These are phyloP conservation scores for Anabacerthia variegaticeps DNA, from an alignment of 2,797 vertebrate genomes.

Conservation along the genomic window DNA sequence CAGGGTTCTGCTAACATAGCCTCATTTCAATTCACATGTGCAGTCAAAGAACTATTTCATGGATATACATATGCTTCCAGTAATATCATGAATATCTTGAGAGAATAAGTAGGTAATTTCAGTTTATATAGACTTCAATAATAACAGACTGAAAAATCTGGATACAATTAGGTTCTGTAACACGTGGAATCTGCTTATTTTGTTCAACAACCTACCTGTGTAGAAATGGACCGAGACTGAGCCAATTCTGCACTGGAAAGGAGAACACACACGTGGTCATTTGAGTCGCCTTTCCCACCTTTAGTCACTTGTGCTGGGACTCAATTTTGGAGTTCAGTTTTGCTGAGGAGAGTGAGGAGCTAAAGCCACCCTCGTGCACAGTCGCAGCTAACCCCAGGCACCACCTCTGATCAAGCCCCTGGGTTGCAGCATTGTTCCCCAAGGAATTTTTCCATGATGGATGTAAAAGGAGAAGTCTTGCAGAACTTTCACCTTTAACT, in stretches of 20 bases:
- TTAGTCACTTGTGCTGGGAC: background rate
- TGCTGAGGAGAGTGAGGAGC: background rate
- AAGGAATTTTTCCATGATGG: no score
- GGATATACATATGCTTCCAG: accelerated
- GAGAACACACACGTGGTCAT: background rate
- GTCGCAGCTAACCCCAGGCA: background rate
- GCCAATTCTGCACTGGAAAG: background rate
- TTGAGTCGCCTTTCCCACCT: background rate
- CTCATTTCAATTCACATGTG: background rate
- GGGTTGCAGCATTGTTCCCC: background rate
- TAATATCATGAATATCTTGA: accelerated
- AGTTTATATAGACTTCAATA: background rate
- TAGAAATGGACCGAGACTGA: accelerated
- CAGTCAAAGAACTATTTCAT: background rate
- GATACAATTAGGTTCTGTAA: background rate
- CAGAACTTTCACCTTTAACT: background rate
- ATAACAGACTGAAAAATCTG: background rate
- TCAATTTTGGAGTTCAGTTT: background rate
- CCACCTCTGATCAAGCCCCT: background rate
- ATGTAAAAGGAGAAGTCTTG: background rate
- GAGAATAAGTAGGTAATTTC: background rate
- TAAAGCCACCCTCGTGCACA: background rate
- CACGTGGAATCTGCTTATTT: background rate
- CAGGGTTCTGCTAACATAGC: background rate
- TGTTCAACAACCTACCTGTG: background rate